Percentiles rank a stretch among this genome's conserved stretches.
Conservation (phyloP, 92 coral and sea anemone genomes). For the Paramuricea clavata region DNA sequence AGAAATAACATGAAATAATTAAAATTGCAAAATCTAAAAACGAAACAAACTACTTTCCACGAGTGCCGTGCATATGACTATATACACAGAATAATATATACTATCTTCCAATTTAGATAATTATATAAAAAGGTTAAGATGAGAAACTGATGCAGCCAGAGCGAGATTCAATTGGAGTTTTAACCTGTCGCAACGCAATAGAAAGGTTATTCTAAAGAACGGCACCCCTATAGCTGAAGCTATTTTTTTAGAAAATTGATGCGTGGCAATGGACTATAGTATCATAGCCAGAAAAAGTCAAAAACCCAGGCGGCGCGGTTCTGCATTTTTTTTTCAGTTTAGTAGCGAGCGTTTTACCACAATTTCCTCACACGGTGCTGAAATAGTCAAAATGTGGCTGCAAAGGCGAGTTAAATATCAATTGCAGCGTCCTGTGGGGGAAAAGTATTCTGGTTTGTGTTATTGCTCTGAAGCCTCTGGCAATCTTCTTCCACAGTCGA, state of each 20-base stretch:
- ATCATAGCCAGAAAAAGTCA: too few relatives aligned
- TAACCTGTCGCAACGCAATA: slow-evolving; percentile 21
- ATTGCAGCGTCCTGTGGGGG: too few relatives aligned
- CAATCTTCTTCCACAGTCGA: too few relatives aligned
- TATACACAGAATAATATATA: too few relatives aligned
- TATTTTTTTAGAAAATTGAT: slow-evolving; percentile 15
- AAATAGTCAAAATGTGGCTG: too few relatives aligned
- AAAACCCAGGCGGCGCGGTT: too few relatives aligned
- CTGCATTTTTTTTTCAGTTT: too few relatives aligned
- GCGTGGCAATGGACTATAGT: slow-evolving; percentile 42
- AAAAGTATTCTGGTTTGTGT: too few relatives aligned
- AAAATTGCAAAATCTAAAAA: neutral
- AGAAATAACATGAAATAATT: neutral
- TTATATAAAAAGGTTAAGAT: neutral
- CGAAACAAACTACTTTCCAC: neutral
- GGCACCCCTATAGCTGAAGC: slow-evolving; percentile 44
- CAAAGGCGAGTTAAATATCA: too few relatives aligned
- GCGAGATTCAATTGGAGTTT: neutral
- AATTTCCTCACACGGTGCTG: too few relatives aligned
- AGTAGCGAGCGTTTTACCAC: too few relatives aligned
- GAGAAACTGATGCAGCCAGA: slow-evolving; percentile 13
- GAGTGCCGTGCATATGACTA: neutral
- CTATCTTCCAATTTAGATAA: neutral
- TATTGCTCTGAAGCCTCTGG: too few relatives aligned
- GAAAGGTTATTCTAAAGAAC: slow-evolving; percentile 37